Base-by-base conservation (phyloP, 2,888 invertebrate species). In the Iphiclides podalirius region DNA sequence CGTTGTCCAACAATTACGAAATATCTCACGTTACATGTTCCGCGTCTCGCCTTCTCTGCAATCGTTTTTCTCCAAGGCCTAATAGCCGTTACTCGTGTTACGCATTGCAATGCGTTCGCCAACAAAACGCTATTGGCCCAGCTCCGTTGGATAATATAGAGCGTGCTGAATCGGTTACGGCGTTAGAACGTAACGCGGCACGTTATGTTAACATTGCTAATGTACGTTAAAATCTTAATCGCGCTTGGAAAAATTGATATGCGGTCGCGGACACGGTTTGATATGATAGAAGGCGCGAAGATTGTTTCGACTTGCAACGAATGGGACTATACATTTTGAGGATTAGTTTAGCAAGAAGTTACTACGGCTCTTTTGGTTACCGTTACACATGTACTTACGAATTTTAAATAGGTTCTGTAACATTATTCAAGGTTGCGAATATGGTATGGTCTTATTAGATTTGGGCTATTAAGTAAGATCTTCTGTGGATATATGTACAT, bases 111-210 rank as follows among this genome's bases (percentile, higher is more conserved):
- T 39, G 36, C 33, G 52, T 52, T 59, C 59, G 53, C 54, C 53
- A 46, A 52, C 52, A 53, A 37, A 40, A 50, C 11, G 12, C 2
- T 20, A 38, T 34, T 37, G 33, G 33, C 17, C 34, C 36, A 50
- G 49, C n/a, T n/a, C 45, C 49, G 34, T 51, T 54, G 56, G 52
- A 61, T 61, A 53, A 52, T 50, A 53, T 38, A 46, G 54, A 57
- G 53, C 52, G 52, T 55, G 38, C 52, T 55, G 53, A 63, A 62
- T 64, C 52, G 61, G 54, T 64, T 58, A 54, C 54, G 37, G 61
- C 64, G 65, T 66, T 64, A 62, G 61, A 65, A 61, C 52, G 48
- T 41, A 54, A 56, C 55, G 41, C 48, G 60, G 56, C 57, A 60
- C 51, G 46, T 36, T 36, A 41, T 14, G 39, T 36, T 41, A 49